Base-by-base conservation (phyloP, 2,888 invertebrate species). In the Drosophila stalkeri region DNA sequence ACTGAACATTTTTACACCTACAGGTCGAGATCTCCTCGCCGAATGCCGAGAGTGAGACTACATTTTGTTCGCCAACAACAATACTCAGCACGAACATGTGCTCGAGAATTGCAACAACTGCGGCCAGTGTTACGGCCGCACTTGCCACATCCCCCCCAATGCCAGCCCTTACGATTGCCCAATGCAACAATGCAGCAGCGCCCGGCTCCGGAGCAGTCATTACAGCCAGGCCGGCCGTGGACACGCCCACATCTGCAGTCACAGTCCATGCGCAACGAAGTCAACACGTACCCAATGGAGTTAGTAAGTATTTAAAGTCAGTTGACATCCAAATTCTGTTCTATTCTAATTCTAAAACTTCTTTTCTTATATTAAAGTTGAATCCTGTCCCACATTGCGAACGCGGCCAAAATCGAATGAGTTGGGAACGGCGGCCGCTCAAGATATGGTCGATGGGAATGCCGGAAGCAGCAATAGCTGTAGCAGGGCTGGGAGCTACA, bases 21-120 rank as follows among this genome's bases (percentile, higher is more conserved):
- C 70, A 93, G 93, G 93, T 93, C 68, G 93, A 93, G 89, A 93
- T 93, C 56, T 93, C 93, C 56, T 93, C 93, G 44, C 93, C 93
- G 79, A 93, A 92, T 91, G 92, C 93, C 70, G 93, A 93, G 82
- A 92, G 89, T 70, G 93, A 93, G 80, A 92, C 92, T 68, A 92
- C 93, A 77, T 92, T 93, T 80, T 93, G 93, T 83, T 93, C 93
- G 77, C 92, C 92, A 80, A 91, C 92, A 83, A 93, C 93, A 66
- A 92, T 93, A 79, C 89, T 93, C 64, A 92, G 93, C 79, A 91
- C 93, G 66, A 93, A 93, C 77, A 93, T 93, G 93, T 93, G 93
- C 85, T 92, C 93, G 67, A 93, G 93, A 89, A 92, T 93, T 79
- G 92, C 86, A 72, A 91, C 91, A 18, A 92, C 92, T 52, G 92